Evolutionary conservation across 2,888 invertebrate genomes (phyloP).

Genomic region (Tineola bisselliella): DNA sequence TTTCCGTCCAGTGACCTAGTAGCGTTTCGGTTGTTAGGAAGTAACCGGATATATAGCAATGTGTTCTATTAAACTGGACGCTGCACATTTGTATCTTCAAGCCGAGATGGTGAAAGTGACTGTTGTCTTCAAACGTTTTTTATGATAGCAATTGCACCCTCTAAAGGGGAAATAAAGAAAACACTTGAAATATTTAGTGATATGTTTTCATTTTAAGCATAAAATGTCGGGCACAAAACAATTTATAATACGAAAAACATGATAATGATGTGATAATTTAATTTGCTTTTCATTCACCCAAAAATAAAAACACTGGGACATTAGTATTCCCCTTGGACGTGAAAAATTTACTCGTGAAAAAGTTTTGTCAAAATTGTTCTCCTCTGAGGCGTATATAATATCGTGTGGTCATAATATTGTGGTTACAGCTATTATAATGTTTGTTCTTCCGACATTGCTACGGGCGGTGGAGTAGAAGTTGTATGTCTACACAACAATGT

Average conservation of each 20-base stretch:
- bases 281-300: neutral
- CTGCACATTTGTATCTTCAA: too few species aligned
- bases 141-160: too few species aligned
- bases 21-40: too few species aligned
- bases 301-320: slow-evolving; percentile 11
- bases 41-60: too few species aligned
- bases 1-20: too few species aligned
- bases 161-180: too few species aligned
- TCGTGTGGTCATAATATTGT: neutral
- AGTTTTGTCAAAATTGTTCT: slow-evolving; percentile 12
- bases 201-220: too few species aligned
- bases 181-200: too few species aligned
- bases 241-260: neutral
- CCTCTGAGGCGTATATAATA: neutral
- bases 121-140: too few species aligned
- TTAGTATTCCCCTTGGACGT: slow-evolving; percentile 16
- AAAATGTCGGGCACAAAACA: too few species aligned
- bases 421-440: slow-evolving; percentile 9
- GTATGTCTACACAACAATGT: neutral
- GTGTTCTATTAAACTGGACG: too few species aligned
- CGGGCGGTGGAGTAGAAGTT: neutral
- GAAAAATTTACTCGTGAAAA: slow-evolving; percentile 17
- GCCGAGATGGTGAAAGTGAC: too few species aligned
- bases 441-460: slow-evolving; percentile 1
- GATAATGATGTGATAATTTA: neutral